Evolutionary conservation across 2,113 vertebrate genomes (phyloP).

Genomic region (Camarhynchus parvulus): DNA sequence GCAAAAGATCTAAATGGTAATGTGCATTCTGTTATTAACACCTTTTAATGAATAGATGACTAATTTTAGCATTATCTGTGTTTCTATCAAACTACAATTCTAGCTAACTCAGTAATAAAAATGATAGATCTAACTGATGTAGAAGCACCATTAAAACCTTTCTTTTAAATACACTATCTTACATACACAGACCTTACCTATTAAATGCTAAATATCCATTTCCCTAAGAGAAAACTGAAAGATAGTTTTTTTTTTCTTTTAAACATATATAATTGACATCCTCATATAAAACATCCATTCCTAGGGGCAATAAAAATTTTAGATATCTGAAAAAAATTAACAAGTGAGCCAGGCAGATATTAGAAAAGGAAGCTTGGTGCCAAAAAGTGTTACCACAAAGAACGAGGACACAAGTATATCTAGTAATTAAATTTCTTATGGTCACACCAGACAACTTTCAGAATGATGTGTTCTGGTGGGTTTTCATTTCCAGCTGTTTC

Average conservation of each 20-base stretch:
- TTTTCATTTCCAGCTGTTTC: slow-evolving; percentile 72
- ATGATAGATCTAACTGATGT: background rate
- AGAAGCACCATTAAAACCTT: background rate
- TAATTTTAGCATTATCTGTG: slow-evolving; percentile 11
- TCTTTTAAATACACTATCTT: background rate
- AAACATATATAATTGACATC: background rate
- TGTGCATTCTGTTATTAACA: slow-evolving; percentile 9
- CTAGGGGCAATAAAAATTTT: background rate
- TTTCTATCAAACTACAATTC: slow-evolving; percentile 8
- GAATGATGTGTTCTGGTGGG: slow-evolving; percentile 34
- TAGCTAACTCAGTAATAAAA: slow-evolving; percentile 46
- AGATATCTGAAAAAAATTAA: background rate
- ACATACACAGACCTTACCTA: background rate
- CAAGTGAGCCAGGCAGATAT: background rate
- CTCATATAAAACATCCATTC: background rate
- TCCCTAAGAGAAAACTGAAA: background rate
- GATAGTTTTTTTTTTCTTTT: background rate
- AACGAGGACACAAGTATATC: slow-evolving; percentile 37
- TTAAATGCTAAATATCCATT: background rate
- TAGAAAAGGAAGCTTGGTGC: background rate
- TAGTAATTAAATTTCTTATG: slow-evolving; percentile 63
- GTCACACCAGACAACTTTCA: slow-evolving; percentile 50
- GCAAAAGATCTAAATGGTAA: background rate
- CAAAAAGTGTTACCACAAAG: background rate
- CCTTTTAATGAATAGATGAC: slow-evolving; percentile 2